These are phyloP conservation scores for Theristus sp. DNA, from an alignment of 2,888 invertebrate species.

Conservation along the genomic window DNA sequence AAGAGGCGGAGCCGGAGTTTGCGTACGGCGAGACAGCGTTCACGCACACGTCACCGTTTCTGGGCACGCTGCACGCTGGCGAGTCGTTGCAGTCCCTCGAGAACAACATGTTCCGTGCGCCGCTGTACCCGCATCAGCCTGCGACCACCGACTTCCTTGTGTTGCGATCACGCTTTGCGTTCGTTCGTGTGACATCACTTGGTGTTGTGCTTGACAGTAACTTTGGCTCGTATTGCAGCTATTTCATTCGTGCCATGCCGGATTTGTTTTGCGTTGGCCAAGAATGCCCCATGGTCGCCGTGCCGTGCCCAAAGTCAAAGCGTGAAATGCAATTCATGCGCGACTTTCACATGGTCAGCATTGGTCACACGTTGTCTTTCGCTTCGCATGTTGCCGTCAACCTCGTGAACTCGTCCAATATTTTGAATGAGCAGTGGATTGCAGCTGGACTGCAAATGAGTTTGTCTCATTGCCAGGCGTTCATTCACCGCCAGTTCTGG, in stretches of 20 bases:
- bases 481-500: conserved; percentile 93
- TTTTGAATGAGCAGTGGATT: too few relatives aligned
- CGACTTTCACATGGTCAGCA: conserved; percentile 71
- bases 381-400: too few relatives aligned
- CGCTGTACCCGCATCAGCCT: conserved; percentile 70
- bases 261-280: conserved; percentile 81
- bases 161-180: conserved; percentile 57
- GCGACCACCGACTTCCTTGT: conserved; percentile 67
- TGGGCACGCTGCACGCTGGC: conserved; percentile 80
- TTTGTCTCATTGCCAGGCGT: conserved; percentile 52
- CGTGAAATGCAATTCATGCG: conserved; percentile 89
- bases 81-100: conserved; percentile 55
- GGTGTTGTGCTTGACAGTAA: not conserved
- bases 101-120: conserved; percentile 45
- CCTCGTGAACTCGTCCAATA: too few relatives aligned
- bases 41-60: conserved; percentile 88
- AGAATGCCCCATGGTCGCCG: conserved; percentile 87
- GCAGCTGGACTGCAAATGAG: not conserved
- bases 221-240: conserved; percentile 40
- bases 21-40: conserved; percentile 61
- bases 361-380: too few relatives aligned
- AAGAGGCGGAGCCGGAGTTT: conserved; percentile 38
- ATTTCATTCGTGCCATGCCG: conserved; percentile 72
- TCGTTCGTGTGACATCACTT: conserved; percentile 9
- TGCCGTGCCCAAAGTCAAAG: conserved; percentile 96